Conservation (phyloP, 2,888 invertebrate species). For the Torymus tubicola region DNA sequence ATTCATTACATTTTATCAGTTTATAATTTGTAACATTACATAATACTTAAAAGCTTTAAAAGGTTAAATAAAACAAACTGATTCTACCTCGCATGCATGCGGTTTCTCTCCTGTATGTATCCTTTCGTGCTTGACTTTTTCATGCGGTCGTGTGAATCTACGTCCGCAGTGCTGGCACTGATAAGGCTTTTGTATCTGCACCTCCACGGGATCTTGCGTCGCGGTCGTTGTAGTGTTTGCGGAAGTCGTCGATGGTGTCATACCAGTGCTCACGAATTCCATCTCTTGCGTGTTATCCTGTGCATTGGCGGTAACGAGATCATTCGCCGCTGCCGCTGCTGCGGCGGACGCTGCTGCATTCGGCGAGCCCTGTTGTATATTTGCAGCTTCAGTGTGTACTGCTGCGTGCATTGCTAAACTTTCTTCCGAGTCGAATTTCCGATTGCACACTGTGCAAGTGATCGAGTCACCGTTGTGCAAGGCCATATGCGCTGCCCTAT, state of each 20-base stretch:
- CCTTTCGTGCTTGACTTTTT: slow-evolving; percentile 90
- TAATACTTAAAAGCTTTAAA: slow-evolving; percentile 2
- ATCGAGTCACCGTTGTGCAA: slow-evolving; percentile 80
- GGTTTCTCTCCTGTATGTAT: slow-evolving; percentile 90
- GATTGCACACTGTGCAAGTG: slow-evolving; percentile 84
- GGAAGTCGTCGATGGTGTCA: neutral
- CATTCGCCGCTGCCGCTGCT: neutral
- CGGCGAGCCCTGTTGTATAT: slow-evolving; percentile 57
- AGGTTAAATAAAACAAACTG: slow-evolving; percentile 4
- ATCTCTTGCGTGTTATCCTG: slow-evolving; percentile 8
- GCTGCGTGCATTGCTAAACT: slow-evolving; percentile 86
- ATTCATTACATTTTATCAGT: slow-evolving; percentile 2
- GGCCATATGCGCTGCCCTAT: slow-evolving; percentile 82
- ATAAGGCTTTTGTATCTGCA: slow-evolving; percentile 78
- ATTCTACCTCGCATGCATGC: slow-evolving; percentile 82
- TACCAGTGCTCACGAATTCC: neutral
- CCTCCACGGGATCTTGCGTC: neutral
- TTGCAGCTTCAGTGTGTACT: slow-evolving; percentile 78
- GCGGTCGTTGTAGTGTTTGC: neutral
- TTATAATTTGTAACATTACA: neutral
- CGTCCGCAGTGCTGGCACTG: slow-evolving; percentile 85
- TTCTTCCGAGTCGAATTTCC: slow-evolving; percentile 82
- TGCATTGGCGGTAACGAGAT: neutral
- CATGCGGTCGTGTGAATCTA: slow-evolving; percentile 85
- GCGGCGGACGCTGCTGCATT: slow-evolving; percentile 50